Base-by-base conservation (phyloP, 2,888 invertebrate species). In the Lottia gigantea region DNA sequence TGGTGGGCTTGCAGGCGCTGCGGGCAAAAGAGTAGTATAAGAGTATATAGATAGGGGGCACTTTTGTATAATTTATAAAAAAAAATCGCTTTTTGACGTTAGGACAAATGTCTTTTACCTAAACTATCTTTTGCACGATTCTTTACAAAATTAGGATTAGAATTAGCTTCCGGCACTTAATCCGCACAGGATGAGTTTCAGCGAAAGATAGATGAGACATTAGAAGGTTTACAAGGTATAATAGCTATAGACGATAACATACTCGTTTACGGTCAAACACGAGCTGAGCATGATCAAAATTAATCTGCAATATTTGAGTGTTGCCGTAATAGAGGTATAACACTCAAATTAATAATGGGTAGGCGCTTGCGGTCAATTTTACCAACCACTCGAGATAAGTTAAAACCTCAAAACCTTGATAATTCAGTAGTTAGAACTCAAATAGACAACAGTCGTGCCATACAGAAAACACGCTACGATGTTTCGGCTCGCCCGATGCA, bases 141-240 rank as follows among this genome's bases (percentile, higher is more conserved):
- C 49, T 74, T 73, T 62, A 68, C 65, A 46, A 65, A 62, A 31
- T n/a, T 73, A n/a, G 25, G 66, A 73, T 62, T 47, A 65, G 16
- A 71, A 14, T 49, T 76, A n/a, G 79, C 79, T 45, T 77, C 76
- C 67, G 79, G 79, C 0, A 63, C 78, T 1, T 67, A 67, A 16
- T 64, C 31, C 12, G 66, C 71, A 16, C 71, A 64, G 65, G 79
- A 79, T 62, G 71, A 71, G 11, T 78, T 77, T 64, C 71, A 74
- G 15, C 16, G 62, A 3, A 72, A 71, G 46, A 71, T 76, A 23
- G 72, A 74, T 49, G 69, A 79, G 49, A 49, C 62, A 19, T 75
- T 70, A 46, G 71, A 72, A 61, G 67, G 67, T 25, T 47, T 75
- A 23, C 61, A 62, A 23, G 76, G 76, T 1, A 64, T 71, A 14